Conservation (phyloP, 1,140 invertebrate species). For the Acarapis woodi region DNA sequence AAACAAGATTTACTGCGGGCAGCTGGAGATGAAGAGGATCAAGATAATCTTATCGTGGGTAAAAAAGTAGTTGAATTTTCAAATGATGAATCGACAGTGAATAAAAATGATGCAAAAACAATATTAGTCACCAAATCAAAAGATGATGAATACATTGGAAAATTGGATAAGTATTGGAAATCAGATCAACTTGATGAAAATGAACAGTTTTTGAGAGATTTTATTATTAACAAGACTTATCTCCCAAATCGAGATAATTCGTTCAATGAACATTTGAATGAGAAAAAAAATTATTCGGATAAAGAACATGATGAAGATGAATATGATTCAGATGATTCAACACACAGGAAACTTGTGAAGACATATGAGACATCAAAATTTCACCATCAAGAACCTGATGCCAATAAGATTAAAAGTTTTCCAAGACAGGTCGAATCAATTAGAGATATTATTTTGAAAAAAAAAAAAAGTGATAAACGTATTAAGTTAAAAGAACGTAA, state of each 20-base stretch:
- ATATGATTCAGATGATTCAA: background rate
- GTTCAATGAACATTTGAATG: background rate
- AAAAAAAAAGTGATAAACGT: slow-evolving; percentile 44
- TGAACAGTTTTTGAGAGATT: slow-evolving; percentile 72
- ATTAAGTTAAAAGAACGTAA: slow-evolving; percentile 35
- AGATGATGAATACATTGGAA: slow-evolving; percentile 20
- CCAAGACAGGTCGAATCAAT: slow-evolving; percentile 6
- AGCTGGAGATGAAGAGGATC: slow-evolving; percentile 9
- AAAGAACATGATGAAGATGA: slow-evolving; percentile 1
- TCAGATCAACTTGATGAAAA: slow-evolving; percentile 42
- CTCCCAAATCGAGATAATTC: slow-evolving; percentile 7
- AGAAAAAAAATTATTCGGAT: slow-evolving; percentile 4
- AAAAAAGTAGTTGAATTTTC: slow-evolving; percentile 5
- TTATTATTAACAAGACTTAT: slow-evolving; percentile 58
- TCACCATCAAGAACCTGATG: slow-evolving; percentile 8
- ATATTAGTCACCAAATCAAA: background rate
- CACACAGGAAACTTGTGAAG: slow-evolving; percentile 4
- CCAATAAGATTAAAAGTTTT: slow-evolving; percentile 8
- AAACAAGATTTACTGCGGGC: slow-evolving; percentile 11
- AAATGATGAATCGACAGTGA: no score
- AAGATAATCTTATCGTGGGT: slow-evolving; percentile 12
- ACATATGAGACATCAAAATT: slow-evolving; percentile 5
- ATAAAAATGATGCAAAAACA: background rate
- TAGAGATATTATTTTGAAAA: slow-evolving; percentile 20
- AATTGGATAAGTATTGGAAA: slow-evolving; percentile 49